phyloP scores from a whole-genome alignment of 2,113 vertebrate species.

The Carlito syrichta region DNA sequence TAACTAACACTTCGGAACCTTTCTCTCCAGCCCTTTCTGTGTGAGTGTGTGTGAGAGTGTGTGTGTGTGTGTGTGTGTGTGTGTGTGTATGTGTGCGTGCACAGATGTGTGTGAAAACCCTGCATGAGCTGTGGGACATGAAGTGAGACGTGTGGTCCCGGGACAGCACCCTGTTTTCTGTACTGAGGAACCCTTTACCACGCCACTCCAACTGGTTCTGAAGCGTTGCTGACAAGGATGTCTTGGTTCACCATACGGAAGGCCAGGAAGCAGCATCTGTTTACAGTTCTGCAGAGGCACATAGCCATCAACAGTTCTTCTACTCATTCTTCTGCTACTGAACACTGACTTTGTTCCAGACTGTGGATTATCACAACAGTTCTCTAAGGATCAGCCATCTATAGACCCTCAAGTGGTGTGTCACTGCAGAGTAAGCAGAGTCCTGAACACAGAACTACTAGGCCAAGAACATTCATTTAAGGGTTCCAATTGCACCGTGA shows the following conservation, averaged over 20 bases:
- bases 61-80: no score
- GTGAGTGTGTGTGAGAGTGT: no score
- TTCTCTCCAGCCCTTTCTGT: neutral
- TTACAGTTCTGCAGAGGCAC: fast-evolving
- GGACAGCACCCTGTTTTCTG: neutral
- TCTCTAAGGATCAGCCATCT: neutral
- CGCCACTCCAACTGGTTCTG: no score
- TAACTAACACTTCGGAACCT: fast-evolving
- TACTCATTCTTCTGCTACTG: neutral
- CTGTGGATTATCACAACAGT: no score
- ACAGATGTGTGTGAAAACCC: fast-evolving
- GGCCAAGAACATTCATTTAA: neutral
- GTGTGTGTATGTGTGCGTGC: fast-evolving
- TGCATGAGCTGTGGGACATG: fast-evolving
- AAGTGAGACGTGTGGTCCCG: fast-evolving
- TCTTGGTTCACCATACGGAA: neutral
- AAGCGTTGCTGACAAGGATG: no score
- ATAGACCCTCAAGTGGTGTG: fast-evolving
- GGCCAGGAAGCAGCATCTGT: neutral
- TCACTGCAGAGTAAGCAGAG: neutral
- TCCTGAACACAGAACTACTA: neutral
- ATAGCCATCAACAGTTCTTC: no score
- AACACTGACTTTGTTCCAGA: neutral
- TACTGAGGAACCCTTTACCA: fast-evolving
- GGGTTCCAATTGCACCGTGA: neutral